Percentiles rank a stretch among this genome's conserved stretches.
These are phyloP conservation scores for Pontoporia blainvillei DNA, from an alignment of 2,113 vertebrate species.

Conservation along the genomic window DNA sequence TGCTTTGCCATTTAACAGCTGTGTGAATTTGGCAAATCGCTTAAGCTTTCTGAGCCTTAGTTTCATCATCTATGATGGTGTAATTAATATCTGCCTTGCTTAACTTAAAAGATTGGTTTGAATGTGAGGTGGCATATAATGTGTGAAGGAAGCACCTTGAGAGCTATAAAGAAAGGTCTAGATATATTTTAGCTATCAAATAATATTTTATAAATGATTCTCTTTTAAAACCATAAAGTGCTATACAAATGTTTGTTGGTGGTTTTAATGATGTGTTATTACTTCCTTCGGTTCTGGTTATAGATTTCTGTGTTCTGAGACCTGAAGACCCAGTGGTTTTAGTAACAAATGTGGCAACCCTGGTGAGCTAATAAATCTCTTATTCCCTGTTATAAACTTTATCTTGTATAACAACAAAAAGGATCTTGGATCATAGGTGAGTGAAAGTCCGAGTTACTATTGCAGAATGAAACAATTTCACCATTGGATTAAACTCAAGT, in stretches of 20 bases:
- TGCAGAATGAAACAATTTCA: neutral
- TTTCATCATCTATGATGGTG: neutral
- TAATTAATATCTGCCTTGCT: neutral
- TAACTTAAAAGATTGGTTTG: constrained; percentile 20
- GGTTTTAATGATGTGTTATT: neutral
- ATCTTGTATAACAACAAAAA: neutral
- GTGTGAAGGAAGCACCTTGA: neutral
- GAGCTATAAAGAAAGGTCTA: neutral
- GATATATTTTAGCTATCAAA: constrained; percentile 11
- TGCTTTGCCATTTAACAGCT: neutral
- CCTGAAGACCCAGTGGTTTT: neutral
- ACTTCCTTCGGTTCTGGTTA: neutral
- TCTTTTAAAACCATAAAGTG: neutral
- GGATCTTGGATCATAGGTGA: neutral
- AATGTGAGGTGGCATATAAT: neutral
- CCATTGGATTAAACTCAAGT: constrained; percentile 3
- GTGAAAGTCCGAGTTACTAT: constrained; percentile 4
- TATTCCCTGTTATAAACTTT: neutral
- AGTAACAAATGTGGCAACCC: neutral
- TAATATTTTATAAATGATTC: neutral
- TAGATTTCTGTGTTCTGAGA: neutral
- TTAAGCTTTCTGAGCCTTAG: neutral
- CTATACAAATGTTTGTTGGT: neutral
- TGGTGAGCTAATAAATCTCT: neutral
- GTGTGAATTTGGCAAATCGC: neutral